These are phyloP conservation scores for Falco biarmicus DNA, from an alignment of 2,797 vertebrate genomes.

Conservation along the genomic window DNA sequence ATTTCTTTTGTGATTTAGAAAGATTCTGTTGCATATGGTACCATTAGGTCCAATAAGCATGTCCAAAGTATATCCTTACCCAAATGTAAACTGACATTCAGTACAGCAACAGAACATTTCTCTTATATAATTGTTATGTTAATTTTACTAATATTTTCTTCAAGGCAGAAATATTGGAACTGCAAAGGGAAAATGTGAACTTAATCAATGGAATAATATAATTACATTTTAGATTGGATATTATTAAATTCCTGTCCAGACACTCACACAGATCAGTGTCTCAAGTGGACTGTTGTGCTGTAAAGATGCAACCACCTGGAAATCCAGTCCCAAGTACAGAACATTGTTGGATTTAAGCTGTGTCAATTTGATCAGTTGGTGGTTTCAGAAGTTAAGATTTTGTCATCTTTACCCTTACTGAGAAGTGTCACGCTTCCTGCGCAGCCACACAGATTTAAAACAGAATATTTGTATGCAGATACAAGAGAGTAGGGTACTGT, in stretches of 20 bases:
- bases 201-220: neutral
- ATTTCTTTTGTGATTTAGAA: neutral
- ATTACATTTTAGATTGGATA: neutral
- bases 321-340: neutral
- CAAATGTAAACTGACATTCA: neutral
- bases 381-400: neutral
- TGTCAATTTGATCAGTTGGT: neutral
- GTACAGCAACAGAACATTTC: neutral
- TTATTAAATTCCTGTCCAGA: conserved; percentile 1
- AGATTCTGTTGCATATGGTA: neutral
- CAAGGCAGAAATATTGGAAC: neutral
- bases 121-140: neutral
- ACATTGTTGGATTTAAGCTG: neutral
- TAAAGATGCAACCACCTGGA: neutral
- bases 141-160: conserved; percentile 18
- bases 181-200: neutral
- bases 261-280: neutral
- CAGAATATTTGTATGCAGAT: neutral
- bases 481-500: neutral
- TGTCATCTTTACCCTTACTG: neutral
- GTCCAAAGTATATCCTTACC: neutral
- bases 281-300: neutral
- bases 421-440: neutral
- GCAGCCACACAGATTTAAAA: neutral
- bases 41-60: neutral